Evolutionary conservation across 2,797 vertebrate species (phyloP), one percentile per base, ranked within the genome.

Genomic region (Sebastes itinus): DNA sequence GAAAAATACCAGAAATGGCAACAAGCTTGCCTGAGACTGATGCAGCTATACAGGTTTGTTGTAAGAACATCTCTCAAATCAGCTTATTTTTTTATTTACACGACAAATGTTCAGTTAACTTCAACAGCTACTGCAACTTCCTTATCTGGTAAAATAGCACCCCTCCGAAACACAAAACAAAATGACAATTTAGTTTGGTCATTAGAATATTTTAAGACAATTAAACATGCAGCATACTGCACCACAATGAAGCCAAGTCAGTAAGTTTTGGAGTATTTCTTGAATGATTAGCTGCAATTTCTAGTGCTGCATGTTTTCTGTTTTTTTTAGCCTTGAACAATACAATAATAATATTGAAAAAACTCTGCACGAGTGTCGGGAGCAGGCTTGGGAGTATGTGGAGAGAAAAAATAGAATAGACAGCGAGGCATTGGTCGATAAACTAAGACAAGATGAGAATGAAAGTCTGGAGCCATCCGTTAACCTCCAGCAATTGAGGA

Each of bases 391-490:
- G 67, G 81, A 87, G 83, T 82, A 61, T 71, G 55, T 16, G 61
- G 63, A 78, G 78, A 80, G 82, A 77, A 73, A 77, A 86, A 85
- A 76, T 59, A 75, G 72, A 73, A 72, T 16, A 49, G 79, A 87
- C 78, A 83, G 86, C 9, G 10, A 85, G 80, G 81, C 81, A 64
- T 70, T 30, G 87, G 86, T 91, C 87, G 80, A 93, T 93, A 92
- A 86, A 88, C 68, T 86, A 56, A 90, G 77, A 89, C 85, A 77
- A 87, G 88, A 91, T 85, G 85, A 85, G 84, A 88, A 89, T 88
- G 80, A 85, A 92, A 87, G 91, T 80, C 67, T 87, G 82, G 79
- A 91, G 77, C 88, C 80, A 74, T 79, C 76, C 14, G 78, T 88
- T 90, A 85, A 87, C 87, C 84, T 83, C 65, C 72, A 85, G 78